phyloP scores from a whole-genome alignment of 2,113 vertebrate species.

The Stegostoma tigrinum region DNA sequence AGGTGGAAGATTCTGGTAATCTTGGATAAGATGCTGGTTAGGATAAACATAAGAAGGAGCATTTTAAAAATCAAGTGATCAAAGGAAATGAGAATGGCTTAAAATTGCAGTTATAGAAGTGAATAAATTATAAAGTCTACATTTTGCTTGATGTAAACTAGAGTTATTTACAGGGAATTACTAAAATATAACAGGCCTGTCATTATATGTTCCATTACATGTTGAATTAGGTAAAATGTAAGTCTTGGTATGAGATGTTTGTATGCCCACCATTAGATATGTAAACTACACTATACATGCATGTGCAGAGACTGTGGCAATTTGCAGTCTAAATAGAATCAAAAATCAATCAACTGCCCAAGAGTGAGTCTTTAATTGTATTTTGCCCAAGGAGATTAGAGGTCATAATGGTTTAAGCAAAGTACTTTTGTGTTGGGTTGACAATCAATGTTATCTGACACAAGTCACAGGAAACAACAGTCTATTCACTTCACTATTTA shows the following conservation, averaged over 20 bases:
- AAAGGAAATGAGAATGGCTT: not conserved
- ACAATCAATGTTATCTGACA: not conserved
- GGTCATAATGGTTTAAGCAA: not conserved
- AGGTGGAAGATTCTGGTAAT: not conserved
- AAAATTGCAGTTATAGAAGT: not conserved
- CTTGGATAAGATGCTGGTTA: not conserved
- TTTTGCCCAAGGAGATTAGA: not conserved
- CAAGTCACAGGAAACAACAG: not conserved
- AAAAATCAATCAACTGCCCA: not conserved
- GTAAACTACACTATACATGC: not conserved
- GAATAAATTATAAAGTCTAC: not conserved
- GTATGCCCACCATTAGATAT: not conserved
- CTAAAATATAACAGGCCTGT: not conserved
- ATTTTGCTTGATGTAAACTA: not conserved
- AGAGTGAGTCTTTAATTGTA: not conserved
- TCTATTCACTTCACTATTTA: not conserved
- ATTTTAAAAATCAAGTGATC: not conserved
- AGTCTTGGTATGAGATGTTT: not conserved
- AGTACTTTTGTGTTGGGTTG: not conserved
- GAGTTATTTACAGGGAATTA: not conserved
- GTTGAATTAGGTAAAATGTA: not conserved
- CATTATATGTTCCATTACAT: not conserved
- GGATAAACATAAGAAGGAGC: not conserved
- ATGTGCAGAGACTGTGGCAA: not conserved
- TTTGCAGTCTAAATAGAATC: not conserved